A percentile compares a stretch with the other conserved stretches of the same genome.
Evolutionary conservation across 2,113 vertebrate species (phyloP).

Genomic region (Heterotilapia buettikoferi): DNA sequence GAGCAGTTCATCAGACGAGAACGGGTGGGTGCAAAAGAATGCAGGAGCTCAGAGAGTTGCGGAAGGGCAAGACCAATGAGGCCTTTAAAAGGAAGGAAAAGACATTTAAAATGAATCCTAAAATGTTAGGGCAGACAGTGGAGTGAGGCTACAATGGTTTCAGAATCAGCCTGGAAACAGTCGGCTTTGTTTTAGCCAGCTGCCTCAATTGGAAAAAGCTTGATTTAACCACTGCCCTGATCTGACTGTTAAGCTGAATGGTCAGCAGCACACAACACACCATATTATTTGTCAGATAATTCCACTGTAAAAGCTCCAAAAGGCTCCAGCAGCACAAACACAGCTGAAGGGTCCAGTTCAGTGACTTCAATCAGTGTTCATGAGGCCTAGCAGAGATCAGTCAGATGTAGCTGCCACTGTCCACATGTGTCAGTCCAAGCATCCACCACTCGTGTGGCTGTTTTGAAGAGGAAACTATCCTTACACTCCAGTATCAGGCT

Average conservation of each 20-base stretch:
- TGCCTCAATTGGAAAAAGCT: neutral
- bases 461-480: neutral
- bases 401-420: neutral
- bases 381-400: neutral
- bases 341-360: neutral
- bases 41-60: neutral
- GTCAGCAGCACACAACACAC: neutral
- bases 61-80: accelerated
- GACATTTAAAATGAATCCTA: neutral
- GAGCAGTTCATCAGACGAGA: neutral
- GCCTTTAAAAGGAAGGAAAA: neutral
- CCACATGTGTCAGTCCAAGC: neutral
- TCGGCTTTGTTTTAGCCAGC: neutral
- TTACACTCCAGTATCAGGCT: neutral
- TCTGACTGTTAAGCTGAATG: neutral
- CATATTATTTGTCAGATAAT: neutral
- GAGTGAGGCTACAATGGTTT: neutral
- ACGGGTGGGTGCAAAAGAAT: neutral
- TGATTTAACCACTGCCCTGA: neutral
- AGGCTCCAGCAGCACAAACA: neutral
- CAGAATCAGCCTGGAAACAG: neutral
- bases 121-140: neutral
- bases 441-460: neutral
- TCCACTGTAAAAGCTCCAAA: neutral
- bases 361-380: neutral